Base-by-base conservation (phyloP, 2,888 invertebrate species). In the Melikaiella ostensackeni region DNA sequence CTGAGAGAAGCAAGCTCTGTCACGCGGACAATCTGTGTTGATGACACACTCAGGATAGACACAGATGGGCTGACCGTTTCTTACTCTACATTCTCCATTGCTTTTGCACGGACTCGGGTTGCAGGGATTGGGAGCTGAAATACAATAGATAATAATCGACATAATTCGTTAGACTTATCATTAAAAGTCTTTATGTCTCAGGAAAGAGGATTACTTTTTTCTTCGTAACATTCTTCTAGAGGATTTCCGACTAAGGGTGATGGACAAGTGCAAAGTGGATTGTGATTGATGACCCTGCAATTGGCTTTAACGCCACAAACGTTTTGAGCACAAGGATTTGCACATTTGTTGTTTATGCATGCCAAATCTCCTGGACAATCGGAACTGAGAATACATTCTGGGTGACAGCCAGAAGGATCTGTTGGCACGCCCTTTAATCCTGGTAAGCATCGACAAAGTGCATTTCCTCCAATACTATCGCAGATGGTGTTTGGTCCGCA, bases 31-130 rank as follows among this genome's bases (percentile, higher is more conserved):
- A 86, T 98, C 97, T n/a, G 96, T 95, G 88, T 97, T 97, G 75
- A 96, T 95, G 4, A 97, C 93, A 90, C 98, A 98, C 91, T 97
- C 98, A 0, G 97, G 97, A 91, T 97, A 97, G 76, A 94, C 93
- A 87, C 97, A 97, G 75, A 94, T 93, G 0, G 96, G 96, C 5
- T 93, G 93, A 21, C 93, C 93, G 81, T 96, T 96, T 79, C 95
- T 93, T 0, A 95, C 93, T 77, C 94, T 94, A 89, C 98, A 98
- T 82, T 96, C 94, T 7, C 97, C 97, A 86, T 97, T 97, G 74
- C 94, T 94, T 63, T 95, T 95, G 88, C 97, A 98, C 0, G 97
- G 97, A 61, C 96, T 96, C 79, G 97, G 96, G 88, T 94, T 94
- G 92, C 97, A 97, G n/a, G 96, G 96, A 90, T 97, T 95, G 2